Evolutionary conservation across 35 echinoderm and acorn worm genomes (phyloP).

Genomic region (Diadema setosum): DNA sequence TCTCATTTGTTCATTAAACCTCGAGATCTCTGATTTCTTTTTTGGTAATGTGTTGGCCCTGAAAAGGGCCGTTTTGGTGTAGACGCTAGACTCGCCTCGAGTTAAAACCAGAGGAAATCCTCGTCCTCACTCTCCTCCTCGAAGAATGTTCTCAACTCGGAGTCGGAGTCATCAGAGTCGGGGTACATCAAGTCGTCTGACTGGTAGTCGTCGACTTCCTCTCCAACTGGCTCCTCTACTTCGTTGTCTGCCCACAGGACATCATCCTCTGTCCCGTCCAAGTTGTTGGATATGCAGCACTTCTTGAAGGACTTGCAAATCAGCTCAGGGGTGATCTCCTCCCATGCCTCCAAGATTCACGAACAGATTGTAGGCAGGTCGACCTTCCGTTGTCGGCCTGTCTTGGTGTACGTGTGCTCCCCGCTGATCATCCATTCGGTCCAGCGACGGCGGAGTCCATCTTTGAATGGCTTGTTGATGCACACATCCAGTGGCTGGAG

Average conservation of each 20-base stretch:
- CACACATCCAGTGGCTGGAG: conserved; percentile 14
- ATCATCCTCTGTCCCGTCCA: conserved; percentile 18
- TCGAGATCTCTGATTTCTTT: too few relatives aligned
- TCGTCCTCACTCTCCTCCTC: too few relatives aligned
- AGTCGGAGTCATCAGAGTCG: too few relatives aligned
- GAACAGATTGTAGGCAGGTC: neutral
- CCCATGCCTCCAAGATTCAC: conserved; percentile 11
- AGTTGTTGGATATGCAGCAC: neutral
- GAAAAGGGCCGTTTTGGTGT: too few relatives aligned
- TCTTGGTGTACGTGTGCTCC: neutral
- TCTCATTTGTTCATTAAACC: too few relatives aligned
- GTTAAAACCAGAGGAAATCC: too few relatives aligned
- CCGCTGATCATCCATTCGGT: conserved; percentile 28
- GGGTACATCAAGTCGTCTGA: too few relatives aligned
- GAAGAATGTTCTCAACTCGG: too few relatives aligned
- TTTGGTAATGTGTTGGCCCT: too few relatives aligned
- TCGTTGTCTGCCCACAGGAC: neutral
- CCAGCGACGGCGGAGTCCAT: neutral
- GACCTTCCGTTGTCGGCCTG: conserved; percentile 7
- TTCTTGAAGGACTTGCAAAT: neutral
- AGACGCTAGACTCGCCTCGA: too few relatives aligned
- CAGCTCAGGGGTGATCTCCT: neutral
- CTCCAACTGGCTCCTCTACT: too few relatives aligned
- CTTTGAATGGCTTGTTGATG: conserved; percentile 22
- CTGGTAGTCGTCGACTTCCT: too few relatives aligned